Percentiles rank a stretch among this genome's conserved stretches.
phyloP scores from a whole-genome alignment of 2,113 vertebrate genomes.

The Ondatra zibethicus region DNA sequence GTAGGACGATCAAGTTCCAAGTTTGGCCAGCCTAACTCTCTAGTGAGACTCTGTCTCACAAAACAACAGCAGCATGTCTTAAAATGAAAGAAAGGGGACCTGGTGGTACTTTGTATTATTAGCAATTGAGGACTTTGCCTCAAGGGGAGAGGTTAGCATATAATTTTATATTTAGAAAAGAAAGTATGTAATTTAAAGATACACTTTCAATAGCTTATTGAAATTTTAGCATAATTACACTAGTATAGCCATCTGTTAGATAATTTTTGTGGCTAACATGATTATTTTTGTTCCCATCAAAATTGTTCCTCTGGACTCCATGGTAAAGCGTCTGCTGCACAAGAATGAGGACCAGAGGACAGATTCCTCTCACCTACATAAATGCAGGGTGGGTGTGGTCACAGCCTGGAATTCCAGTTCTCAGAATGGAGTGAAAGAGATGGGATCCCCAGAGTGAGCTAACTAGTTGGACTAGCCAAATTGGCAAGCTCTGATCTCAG shows the following conservation, averaged over 20 bases:
- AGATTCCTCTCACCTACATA: not conserved
- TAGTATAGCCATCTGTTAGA: not conserved
- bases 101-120: not conserved
- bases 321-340: not conserved
- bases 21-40: not conserved
- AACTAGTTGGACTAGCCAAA: not conserved
- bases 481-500: not conserved
- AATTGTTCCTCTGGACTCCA: not conserved
- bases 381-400: too few species aligned
- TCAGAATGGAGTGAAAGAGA: not conserved
- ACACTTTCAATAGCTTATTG: not conserved
- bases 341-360: not conserved
- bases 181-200: constrained; percentile 32
- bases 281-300: constrained; percentile 27
- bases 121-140: not conserved
- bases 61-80: not conserved
- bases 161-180: constrained; percentile 19
- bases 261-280: not conserved
- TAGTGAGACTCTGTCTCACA: not conserved
- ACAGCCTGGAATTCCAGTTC: not conserved
- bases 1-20: not conserved
- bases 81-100: not conserved
- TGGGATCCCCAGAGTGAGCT: not conserved
- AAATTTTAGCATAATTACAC: not conserved
- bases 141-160: not conserved